Evolutionary conservation across 1,140 invertebrate genomes (phyloP), one percentile per base, ranked within the genome.

Genomic region (Euura saliciscinereae): DNA sequence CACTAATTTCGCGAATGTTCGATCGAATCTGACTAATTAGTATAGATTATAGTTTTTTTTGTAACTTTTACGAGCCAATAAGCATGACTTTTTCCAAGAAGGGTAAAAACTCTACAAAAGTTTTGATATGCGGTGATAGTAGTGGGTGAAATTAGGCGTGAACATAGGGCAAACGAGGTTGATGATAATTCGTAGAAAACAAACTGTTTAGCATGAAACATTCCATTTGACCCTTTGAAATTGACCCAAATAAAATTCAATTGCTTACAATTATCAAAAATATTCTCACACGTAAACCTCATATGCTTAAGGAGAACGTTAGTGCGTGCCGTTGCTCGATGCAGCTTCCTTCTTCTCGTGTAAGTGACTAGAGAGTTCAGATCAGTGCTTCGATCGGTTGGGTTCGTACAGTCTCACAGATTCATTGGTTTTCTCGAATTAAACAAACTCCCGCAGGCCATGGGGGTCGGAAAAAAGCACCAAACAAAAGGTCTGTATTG

Each of bases 81-180:
- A 28, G 28, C 28, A 28, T 28, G 28, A 28, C 28, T 28, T 28
- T 28, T 28, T 28, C 28, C 28, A 28, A 28, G 28, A 28, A 28
- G 28, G 28, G 28, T 28, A 28, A 28, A 28, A 28, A 28, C 28
- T 28, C 28, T 28, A 28, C 28, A 28, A 28, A 28, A 28, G 28
- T 28, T 28, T 28, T 28, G 28, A 28, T 28, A 28, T 28, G 28
- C 28, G 28, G 28, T 28, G 28, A 28, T 28, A 28, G 28, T 28
- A 28, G 28, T 28, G 28, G 28, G 28, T 28, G 28, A 28, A 28
- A 28, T 73, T 67, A 70, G 45, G 68, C 11, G 65, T 66, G 64
- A 73, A 66, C 68, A 28, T 28, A 43, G 42, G 59, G 43, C 45
- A 46, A 69, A 67, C 6, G 11, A 28, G 68, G 64, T 66, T 28